Evolutionary conservation across 2,888 invertebrate genomes (phyloP).

Genomic region (Ecdyonurus torrentis): DNA sequence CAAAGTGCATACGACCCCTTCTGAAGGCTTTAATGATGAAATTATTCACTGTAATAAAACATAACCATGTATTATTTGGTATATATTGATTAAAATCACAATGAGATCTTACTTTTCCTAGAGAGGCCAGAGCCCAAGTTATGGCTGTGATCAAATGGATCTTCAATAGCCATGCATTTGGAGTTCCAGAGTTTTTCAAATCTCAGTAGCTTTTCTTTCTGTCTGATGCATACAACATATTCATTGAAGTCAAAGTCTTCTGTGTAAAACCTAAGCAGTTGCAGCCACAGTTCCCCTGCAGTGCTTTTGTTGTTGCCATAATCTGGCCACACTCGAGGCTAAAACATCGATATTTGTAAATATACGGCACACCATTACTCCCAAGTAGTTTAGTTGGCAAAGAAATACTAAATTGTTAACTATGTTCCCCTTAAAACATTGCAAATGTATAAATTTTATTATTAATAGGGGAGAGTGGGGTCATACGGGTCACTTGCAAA

Average conservation of each 20-base stretch:
- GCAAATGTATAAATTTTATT: no score
- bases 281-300: conserved; percentile 32
- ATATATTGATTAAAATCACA: neutral
- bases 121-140: conserved; percentile 37
- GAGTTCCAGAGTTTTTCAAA: conserved; percentile 37
- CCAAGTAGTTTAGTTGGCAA: no score
- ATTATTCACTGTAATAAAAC: conserved; percentile 27
- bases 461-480: no score
- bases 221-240: conserved; percentile 31
- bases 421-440: no score
- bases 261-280: conserved; percentile 35
- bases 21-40: conserved; percentile 27
- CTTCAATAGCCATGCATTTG: conserved; percentile 37
- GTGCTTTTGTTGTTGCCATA: conserved; percentile 26
- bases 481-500: no score
- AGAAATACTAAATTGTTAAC: no score
- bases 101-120: conserved; percentile 30
- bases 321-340: conserved; percentile 25
- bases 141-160: conserved; percentile 39
- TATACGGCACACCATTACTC: no score
- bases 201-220: conserved; percentile 26
- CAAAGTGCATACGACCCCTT: conserved; percentile 24
- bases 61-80: neutral
- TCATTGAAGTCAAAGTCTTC: conserved; percentile 31
- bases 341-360: no score